Evolutionary conservation across 1,140 invertebrate species (phyloP).

Genomic region (Mercenaria mercenaria): DNA sequence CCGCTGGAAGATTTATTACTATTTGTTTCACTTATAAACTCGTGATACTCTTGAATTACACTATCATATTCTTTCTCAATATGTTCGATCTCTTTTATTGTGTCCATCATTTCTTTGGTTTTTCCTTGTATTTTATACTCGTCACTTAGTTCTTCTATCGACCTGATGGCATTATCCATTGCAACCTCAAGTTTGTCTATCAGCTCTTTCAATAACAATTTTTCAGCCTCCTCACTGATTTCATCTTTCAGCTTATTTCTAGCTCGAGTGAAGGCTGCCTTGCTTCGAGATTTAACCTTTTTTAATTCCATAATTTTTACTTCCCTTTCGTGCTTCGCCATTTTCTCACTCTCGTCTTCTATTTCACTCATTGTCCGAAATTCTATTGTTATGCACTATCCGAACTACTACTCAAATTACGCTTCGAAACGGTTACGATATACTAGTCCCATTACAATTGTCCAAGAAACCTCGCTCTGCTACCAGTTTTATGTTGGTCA

Average conservation of each 20-base stretch:
- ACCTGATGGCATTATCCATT: not conserved
- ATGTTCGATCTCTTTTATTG: not conserved
- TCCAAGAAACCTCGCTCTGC: too few species aligned
- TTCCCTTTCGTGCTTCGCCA: not conserved
- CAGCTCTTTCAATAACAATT: not conserved
- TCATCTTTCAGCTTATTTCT: not conserved
- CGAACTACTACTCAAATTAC: too few species aligned
- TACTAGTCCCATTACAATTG: too few species aligned
- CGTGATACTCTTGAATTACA: not conserved
- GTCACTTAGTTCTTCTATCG: not conserved
- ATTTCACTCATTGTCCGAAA: not conserved
- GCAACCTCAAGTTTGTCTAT: conserved; percentile 2
- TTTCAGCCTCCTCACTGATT: not conserved
- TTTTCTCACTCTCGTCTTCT: not conserved
- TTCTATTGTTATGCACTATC: not conserved
- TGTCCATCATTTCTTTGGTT: not conserved
- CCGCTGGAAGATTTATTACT: not conserved
- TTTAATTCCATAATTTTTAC: too few species aligned
- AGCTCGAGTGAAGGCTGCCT: not conserved
- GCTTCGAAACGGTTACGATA: too few species aligned
- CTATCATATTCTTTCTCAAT: not conserved
- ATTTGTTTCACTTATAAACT: not conserved
- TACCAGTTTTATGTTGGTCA: too few species aligned
- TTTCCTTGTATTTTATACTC: not conserved
- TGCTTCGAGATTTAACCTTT: too few species aligned